Percentiles rank a stretch among this genome's conserved stretches.
phyloP scores from a whole-genome alignment of 1,140 invertebrate species.

The Ericerus pela region DNA sequence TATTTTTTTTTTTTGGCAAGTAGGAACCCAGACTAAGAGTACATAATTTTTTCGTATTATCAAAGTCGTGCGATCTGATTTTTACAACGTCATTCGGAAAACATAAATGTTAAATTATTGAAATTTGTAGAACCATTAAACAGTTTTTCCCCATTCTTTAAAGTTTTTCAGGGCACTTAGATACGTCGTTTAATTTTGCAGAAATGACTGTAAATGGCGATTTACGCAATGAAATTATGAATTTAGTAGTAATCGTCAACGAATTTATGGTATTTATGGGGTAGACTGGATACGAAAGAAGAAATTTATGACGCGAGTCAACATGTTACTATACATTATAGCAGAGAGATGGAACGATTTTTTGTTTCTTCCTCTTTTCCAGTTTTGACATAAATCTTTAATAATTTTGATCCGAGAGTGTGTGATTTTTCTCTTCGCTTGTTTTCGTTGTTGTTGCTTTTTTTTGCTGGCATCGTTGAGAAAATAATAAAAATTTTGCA shows the following conservation, averaged over 20 bases:
- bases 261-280: background rate
- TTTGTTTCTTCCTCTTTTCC: too few relatives aligned
- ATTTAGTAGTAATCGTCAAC: background rate
- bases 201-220: background rate
- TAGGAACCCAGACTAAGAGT: background rate
- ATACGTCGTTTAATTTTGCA: conserved; percentile 4
- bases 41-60: background rate
- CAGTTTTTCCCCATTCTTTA: background rate
- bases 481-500: background rate
- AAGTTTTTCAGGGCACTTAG: conserved; percentile 3
- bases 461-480: background rate
- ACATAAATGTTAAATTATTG: conserved; percentile 12
- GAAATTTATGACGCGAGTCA: background rate
- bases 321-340: too few relatives aligned
- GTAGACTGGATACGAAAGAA: background rate
- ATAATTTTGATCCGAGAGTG: too few relatives aligned
- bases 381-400: too few relatives aligned
- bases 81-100: conserved; percentile 9
- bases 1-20: background rate
- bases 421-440: too few relatives aligned
- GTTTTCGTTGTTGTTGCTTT: too few relatives aligned
- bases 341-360: too few relatives aligned
- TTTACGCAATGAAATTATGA: background rate
- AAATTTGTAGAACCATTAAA: conserved; percentile 7
- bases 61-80: conserved; percentile 7